Evolutionary conservation across 2,797 vertebrate species (phyloP).

Genomic region (Ficedula albicollis): DNA sequence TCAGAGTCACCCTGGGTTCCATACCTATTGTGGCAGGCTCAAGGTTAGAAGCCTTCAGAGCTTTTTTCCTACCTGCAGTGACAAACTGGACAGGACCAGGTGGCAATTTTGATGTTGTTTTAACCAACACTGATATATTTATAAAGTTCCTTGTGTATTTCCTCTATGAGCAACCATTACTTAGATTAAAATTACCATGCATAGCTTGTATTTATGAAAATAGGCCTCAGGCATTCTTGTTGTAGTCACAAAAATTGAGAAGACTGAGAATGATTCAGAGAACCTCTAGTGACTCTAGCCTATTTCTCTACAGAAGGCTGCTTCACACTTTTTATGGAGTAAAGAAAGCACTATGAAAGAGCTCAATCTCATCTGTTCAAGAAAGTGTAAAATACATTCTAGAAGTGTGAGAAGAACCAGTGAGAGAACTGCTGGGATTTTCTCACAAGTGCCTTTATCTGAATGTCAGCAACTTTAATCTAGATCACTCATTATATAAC

Average conservation of each 20-base stretch:
- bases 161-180: neutral
- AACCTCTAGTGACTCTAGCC: slow-evolving; percentile 9
- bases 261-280: neutral
- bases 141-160: neutral
- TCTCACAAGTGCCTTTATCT: slow-evolving; percentile 39
- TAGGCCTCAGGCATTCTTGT: neutral
- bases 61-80: neutral
- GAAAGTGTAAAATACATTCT: slow-evolving; percentile 21
- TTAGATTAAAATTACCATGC: neutral
- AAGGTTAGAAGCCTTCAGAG: neutral
- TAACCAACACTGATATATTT: neutral
- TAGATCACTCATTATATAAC: slow-evolving; percentile 40
- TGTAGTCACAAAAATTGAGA: neutral
- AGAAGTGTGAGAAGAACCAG: slow-evolving; percentile 21
- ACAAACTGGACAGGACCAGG: neutral
- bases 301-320: slow-evolving; percentile 15
- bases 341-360: slow-evolving; percentile 14
- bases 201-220: slow-evolving; percentile 1
- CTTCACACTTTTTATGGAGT: slow-evolving; percentile 12
- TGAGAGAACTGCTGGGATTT: slow-evolving; percentile 17
- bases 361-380: neutral
- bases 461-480: slow-evolving; percentile 53
- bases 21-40: neutral
- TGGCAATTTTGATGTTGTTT: neutral
- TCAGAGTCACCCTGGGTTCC: neutral